Base-by-base conservation (phyloP, 2,888 invertebrate genomes). In the Drosophila testacea region DNA sequence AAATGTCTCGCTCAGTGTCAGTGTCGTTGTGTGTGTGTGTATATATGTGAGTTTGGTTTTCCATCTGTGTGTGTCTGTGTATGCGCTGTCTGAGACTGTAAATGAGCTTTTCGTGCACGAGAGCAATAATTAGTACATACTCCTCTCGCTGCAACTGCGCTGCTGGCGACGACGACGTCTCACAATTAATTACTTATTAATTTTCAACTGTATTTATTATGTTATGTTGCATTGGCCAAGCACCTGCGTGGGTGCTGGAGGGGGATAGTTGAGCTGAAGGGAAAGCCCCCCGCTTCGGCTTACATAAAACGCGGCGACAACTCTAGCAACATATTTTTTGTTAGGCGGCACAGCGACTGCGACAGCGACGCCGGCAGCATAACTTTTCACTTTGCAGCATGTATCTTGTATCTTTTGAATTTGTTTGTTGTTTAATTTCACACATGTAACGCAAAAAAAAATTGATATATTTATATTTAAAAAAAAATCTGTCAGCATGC, bases 91-190 rank as follows among this genome's bases (percentile, higher is more conserved):
- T 65, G 73, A 28, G 75, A 68, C 63, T 73, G 77, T 81, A 83
- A 83, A 79, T 81, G 69, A 81, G 61, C 82, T 71, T 81, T 70
- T 77, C 83, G 79, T 86, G 86, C 81, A 74, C 73, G 73, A 69
- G 70, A 79, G 69, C 54, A 78, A 83, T 83, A 83, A 85, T 85
- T 83, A 85, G 75, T 81, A 76, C 73, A 70, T 81, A 78, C 81
- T 83, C 74, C 81, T 80, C 71, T 74, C 63, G 57, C 63, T 77
- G 70, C 77, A 73, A 66, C 69, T 32, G 27, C 51, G 22, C 22
- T 39, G 55, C 52, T 71, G 57, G 36, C 32, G 9, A 32, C 52
- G 54, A 32, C 69, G 47, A 38, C 60, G 65, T 48, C 61, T 69
- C 46, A 69, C 68, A 73, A 56, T 69, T 76, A 67, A 69, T 36